These are phyloP conservation scores for Hucho hucho DNA, from an alignment of 2,113 vertebrate species.

Conservation along the genomic window DNA sequence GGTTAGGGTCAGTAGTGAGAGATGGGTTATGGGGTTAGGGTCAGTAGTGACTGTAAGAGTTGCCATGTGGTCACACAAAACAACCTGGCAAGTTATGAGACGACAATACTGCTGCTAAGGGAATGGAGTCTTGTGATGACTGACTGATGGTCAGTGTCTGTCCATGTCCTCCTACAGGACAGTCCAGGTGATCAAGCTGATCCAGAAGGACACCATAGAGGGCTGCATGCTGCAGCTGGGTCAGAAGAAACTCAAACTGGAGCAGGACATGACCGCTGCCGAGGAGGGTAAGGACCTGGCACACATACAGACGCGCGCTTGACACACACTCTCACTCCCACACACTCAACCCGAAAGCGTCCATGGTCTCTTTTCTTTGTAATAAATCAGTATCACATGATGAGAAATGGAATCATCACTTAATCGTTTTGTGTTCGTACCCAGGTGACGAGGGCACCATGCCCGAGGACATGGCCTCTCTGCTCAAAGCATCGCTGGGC, in stretches of 20 bases:
- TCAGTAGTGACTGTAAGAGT: neutral
- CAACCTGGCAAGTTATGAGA: too few relatives aligned
- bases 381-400: neutral
- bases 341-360: neutral
- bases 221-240: slow-evolving; percentile 89
- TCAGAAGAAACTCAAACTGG: slow-evolving; percentile 91
- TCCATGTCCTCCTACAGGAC: slow-evolving; percentile 72
- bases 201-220: slow-evolving; percentile 90
- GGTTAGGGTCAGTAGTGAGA: too few relatives aligned
- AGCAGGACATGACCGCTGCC: slow-evolving; percentile 91
- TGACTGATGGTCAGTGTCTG: neutral
- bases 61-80: neutral
- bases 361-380: neutral
- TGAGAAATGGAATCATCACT: neutral
- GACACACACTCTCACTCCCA: neutral
- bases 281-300: slow-evolving; percentile 77
- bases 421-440: slow-evolving; percentile 29
- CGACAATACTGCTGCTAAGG: too few relatives aligned
- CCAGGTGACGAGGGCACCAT: slow-evolving; percentile 84
- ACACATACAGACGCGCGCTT: neutral
- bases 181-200: slow-evolving; percentile 90
- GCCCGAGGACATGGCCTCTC: slow-evolving; percentile 89
- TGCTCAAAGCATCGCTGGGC: slow-evolving; percentile 91
- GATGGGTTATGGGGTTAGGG: too few relatives aligned
- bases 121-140: too few relatives aligned